Evolutionary conservation across 2,797 vertebrate species (phyloP), one percentile per base, ranked within the genome.

Genomic region (Sarcoramphus papa): DNA sequence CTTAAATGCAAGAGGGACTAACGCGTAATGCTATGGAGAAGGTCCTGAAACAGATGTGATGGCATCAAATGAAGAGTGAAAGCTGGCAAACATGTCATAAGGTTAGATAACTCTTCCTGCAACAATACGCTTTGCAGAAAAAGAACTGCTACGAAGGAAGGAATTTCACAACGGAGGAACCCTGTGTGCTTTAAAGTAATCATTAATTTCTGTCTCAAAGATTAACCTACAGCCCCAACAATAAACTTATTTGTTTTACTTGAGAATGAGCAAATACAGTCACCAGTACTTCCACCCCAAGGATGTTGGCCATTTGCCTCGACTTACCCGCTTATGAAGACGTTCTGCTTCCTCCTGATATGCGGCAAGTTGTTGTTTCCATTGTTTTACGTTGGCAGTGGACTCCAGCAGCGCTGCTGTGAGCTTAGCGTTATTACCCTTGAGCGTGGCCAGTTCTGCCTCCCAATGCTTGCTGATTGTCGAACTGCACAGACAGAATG

Each of bases 391-490:
- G 5, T 99, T 99, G 98, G 99, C 99, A 94, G 99, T 99, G 97
- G 99, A 99, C 97, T 99, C 99, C 97, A 99, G 98, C 95, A 99
- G 98, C 78, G 99, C 99, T 62, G 99, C 99, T 28, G 99, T 99
- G 95, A 99, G 99, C 92, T 99, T 99, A 96, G 99, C 99, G 9
- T 99, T 99, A 98, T 99, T 99, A 96, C 99, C 99, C 98, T 99
- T 99, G 84, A 99, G 99, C 2, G 99, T 99, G 91, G 99, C 99
- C 96, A 99, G 98, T 97, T 99, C 99, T 94, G 99, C 99, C 97
- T 99, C 99, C 99, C 99, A 99, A 51, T 99, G 99, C 98, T 99
- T 99, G 97, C 99, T 99, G 98, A 99, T 99, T 93, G 99, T 99
- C 16, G 99, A 99, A 98, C 99, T 99, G 97, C 64, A 97, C 40